Base-by-base conservation (phyloP, 2,797 vertebrate genomes). In the Myripristis murdjan region DNA sequence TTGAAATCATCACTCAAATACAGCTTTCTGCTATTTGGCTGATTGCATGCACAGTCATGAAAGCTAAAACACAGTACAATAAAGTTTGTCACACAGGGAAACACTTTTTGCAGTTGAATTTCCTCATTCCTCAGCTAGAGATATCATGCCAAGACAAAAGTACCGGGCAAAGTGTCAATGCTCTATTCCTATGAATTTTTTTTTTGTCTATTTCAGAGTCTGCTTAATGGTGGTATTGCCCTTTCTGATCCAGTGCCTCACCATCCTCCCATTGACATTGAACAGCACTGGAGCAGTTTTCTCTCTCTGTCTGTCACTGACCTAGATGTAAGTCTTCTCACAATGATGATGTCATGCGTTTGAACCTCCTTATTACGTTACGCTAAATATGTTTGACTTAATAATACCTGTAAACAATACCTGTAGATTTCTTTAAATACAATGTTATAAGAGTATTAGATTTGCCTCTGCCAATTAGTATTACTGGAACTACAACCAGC, bases 251-350 rank as follows among this genome's bases (percentile, higher is more conserved):
- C 79, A 51, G 64, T 49, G 22, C 58, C 3, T 28, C 92, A 93
- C 31, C 81, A 90, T 63, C 91, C 91, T 56, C 39, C 70, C 35
- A 69, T 80, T 73, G 90, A 91, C 54, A 51, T 88, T 49, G 89
- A 89, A 79, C 86, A 93, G 71, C 82, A 84, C 57, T 95, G 91
- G 92, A 93, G 86, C 74, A 90, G 90, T 59, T 90, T 95, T 35
- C 82, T 95, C 18, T 91, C 91, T 51, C 81, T 93, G 46, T 79
- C 86, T 14, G 73, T 90, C 47, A 66, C 86, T 24, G 91, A 93
- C 51, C 79, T 96, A 28, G 88, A 90, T 23, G 82, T 93, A 92
- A 92, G 92, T 90, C 37, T 11, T 46, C 12, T 22, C 35, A 11
- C 54, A 10, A 18, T 73, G 8, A 35, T 79, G 2, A 37, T 65